Evolutionary conservation across 1,140 invertebrate genomes (phyloP).

Genomic region (Phenacoccus solenopsis): DNA sequence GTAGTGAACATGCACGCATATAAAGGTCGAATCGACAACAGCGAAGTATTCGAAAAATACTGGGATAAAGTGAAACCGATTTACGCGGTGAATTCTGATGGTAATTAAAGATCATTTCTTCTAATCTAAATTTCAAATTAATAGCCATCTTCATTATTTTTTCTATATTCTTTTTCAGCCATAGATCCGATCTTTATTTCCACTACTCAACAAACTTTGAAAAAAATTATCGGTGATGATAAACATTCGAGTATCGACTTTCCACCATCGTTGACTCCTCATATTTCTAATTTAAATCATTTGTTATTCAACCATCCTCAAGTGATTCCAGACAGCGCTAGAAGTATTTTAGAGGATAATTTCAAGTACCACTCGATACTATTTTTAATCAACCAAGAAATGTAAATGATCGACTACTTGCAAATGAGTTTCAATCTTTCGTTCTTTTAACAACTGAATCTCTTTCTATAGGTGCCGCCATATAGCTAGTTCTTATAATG

Average conservation of each 20-base stretch:
- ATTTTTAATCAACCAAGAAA: not conserved
- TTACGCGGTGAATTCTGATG: not conserved
- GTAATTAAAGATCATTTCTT: not conserved
- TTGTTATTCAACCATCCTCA: not conserved
- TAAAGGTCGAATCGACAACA: not conserved
- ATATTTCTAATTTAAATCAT: not conserved
- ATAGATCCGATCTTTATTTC: not conserved
- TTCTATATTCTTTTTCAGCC: no score
- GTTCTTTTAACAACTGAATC: not conserved
- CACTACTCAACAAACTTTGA: no score
- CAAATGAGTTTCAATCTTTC: not conserved
- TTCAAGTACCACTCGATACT: not conserved
- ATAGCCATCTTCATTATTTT: not conserved
- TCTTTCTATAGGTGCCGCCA: not conserved
- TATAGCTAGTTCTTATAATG: not conserved
- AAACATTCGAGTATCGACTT: not conserved
- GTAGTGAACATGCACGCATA: not conserved
- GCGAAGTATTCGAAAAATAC: not conserved
- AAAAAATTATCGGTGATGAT: not conserved
- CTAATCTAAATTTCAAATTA: not conserved
- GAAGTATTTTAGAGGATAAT: not conserved
- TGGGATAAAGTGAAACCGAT: not conserved
- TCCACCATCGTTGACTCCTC: not conserved
- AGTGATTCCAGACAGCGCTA: not conserved
- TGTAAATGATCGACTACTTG: not conserved